A percentile compares a stretch with the other conserved stretches of the same genome.
Evolutionary conservation across 2,888 invertebrate species (phyloP).

Genomic region (Lumbricus terrestris): DNA sequence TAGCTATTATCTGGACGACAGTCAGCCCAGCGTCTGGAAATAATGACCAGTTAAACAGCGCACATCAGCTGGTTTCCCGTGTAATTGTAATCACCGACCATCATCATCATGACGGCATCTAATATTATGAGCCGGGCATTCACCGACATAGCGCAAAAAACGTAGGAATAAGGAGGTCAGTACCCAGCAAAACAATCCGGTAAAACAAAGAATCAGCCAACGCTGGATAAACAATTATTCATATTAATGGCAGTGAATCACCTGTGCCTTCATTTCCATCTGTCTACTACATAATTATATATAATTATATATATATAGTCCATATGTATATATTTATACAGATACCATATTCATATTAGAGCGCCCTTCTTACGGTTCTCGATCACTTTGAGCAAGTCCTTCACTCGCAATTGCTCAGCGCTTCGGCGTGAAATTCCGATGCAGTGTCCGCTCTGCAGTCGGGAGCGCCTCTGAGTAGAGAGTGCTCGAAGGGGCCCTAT

Average conservation of each 20-base stretch:
- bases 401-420: too few relatives aligned
- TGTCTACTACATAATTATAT: too few relatives aligned
- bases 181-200: background rate
- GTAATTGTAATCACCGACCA: background rate
- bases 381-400: too few relatives aligned
- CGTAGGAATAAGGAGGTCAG: background rate
- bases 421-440: too few relatives aligned
- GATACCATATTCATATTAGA: too few relatives aligned
- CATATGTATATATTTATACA: too few relatives aligned
- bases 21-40: background rate
- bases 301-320: too few relatives aligned
- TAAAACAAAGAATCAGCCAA: background rate
- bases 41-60: background rate
- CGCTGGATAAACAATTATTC: background rate
- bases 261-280: too few relatives aligned
- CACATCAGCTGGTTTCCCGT: background rate
- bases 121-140: background rate
- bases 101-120: background rate
- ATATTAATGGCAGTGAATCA: background rate
- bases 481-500: too few relatives aligned
- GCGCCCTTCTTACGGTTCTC: too few relatives aligned
- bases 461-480: too few relatives aligned
- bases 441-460: too few relatives aligned
- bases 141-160: background rate
- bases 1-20: background rate